Base-by-base conservation (phyloP, 2,113 vertebrate species). In the Notothenia rossii region DNA sequence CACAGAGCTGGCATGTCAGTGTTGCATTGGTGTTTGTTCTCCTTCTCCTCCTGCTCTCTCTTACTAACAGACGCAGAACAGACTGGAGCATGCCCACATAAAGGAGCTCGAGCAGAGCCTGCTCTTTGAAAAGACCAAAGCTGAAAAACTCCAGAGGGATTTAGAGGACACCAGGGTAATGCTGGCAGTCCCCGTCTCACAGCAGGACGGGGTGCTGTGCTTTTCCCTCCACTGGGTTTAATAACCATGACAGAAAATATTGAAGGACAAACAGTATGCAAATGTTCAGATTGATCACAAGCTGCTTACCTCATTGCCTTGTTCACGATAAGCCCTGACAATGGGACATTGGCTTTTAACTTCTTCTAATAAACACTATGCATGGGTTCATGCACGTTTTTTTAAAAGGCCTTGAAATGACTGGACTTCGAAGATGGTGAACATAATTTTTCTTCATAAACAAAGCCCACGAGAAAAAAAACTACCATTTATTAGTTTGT, bases 141-240 rank as follows among this genome's bases (percentile, higher is more conserved):
- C 98, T 98, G 98, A 99, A 93, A 99, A 99, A 97, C 98, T 99
- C 93, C 98, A 99, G 97, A 98, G 98, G 89, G 98, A 99, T 96
- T 99, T 99, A 99, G 98, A 99, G 98, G 98, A 99, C 97, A 98
- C 98, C 97, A 98, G 98, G 98, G 98, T 99, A 99, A 99, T 97
- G 83, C 85, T 72, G 75, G 76, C 85, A 29, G 59, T 70, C 56
- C 71, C 72, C 1, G 77, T 71, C 77, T 76, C 51, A 33, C 72
- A 50, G 68, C 62, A 17, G 67, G 46, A 54, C 58, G 51, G 54
- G 48, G 64, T 15, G 36, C 68, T 68, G 55, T 70, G 17, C 61
- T 75, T 69, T 59, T 17, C 20, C 67, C 43, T 45, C 49, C 43
- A 2, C 10, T 15, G 10, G 64, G 45, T 67, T 76, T 73, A 69